A percentile compares a stretch with the other conserved stretches of the same genome.
Conservation (phyloP, 2,113 vertebrate genomes). For the Campylomormyrus numenius region DNA sequence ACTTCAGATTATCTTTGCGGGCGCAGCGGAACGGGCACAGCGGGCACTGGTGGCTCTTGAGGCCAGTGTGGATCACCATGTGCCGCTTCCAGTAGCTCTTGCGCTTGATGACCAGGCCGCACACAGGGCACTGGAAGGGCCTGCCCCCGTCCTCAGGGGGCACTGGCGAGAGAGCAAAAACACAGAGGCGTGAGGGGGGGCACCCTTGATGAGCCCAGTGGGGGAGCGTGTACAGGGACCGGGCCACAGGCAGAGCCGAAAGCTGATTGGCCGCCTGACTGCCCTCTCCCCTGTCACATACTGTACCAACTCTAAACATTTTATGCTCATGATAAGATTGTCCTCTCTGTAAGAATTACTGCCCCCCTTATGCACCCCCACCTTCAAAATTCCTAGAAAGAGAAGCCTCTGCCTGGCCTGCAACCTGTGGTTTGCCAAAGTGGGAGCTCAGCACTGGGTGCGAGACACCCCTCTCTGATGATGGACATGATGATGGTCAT, state of each 20-base stretch:
- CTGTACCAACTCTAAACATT: neutral
- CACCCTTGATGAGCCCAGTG: neutral
- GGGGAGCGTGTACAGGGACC: neutral
- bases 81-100: conserved; percentile 99
- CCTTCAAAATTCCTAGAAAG: neutral
- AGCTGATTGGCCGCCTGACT: neutral
- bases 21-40: conserved; percentile 97
- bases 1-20: conserved; percentile 99
- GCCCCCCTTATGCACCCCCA: neutral
- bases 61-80: conserved; percentile 98
- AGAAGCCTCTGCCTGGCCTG: neutral
- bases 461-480: neutral
- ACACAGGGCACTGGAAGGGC: conserved; percentile 97
- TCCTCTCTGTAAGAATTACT: neutral
- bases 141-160: conserved; percentile 94
- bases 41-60: conserved; percentile 98
- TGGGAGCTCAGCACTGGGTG: neutral
- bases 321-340: neutral
- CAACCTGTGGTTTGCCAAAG: neutral
- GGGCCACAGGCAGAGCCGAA: neutral
- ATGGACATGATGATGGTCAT: neutral
- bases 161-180: conserved; percentile 54
- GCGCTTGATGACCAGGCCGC: conserved; percentile 96
- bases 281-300: neutral
- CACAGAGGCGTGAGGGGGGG: neutral